Percentiles rank a stretch among this genome's conserved stretches.
Conservation (phyloP, 1,140 invertebrate genomes). For the Nasonia vitripennis region DNA sequence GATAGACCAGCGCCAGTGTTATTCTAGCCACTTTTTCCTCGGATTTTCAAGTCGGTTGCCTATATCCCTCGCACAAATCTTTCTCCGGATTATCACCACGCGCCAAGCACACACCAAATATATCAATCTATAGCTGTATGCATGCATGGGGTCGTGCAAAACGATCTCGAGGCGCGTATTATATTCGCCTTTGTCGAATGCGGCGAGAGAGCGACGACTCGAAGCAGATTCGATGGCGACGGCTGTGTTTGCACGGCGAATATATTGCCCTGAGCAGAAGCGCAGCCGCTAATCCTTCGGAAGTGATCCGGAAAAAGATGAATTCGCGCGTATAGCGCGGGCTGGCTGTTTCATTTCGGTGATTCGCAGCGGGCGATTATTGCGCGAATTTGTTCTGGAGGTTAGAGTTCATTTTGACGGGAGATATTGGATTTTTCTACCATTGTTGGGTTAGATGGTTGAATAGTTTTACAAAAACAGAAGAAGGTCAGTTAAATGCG, state of each 20-base stretch:
- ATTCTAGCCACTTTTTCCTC: neutral
- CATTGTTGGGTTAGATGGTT: no score
- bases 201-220: neutral
- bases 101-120: neutral
- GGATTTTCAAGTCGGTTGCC: slow-evolving; percentile 18
- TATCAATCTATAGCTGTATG: neutral
- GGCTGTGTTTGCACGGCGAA: slow-evolving; percentile 29
- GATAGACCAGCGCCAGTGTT: neutral
- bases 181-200: neutral
- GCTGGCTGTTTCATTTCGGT: slow-evolving; percentile 29
- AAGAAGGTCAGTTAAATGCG: no score
- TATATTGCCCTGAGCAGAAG: slow-evolving; percentile 44
- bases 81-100: neutral
- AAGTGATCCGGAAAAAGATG: slow-evolving; percentile 36
- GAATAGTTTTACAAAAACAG: no score
- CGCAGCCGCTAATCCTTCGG: slow-evolving; percentile 23
- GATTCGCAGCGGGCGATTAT: neutral
- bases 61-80: neutral
- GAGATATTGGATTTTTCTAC: no score
- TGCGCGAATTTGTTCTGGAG: no score
- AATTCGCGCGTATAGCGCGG: slow-evolving; percentile 6
- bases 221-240: slow-evolving; percentile 26
- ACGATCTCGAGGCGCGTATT: neutral
- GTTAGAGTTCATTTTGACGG: no score
- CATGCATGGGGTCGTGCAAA: neutral